phyloP scores from a whole-genome alignment of 2,797 vertebrate species.

The Limnodromus scolopaceus region DNA sequence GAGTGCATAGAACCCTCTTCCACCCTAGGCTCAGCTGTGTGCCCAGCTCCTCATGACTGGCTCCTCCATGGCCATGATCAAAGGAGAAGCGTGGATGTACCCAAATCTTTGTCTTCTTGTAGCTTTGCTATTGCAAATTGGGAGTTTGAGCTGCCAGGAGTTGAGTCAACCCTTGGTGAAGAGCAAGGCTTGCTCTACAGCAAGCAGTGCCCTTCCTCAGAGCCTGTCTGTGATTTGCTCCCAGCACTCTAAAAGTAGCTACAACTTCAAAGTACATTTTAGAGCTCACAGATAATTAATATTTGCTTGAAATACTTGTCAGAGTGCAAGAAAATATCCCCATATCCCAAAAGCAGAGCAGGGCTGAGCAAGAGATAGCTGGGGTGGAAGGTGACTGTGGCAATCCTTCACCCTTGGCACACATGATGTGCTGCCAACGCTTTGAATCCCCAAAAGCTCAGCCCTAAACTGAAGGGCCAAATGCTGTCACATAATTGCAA shows the following conservation, averaged over 20 bases:
- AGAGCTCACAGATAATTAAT: not conserved
- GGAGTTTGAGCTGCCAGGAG: not conserved
- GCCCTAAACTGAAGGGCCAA: not conserved
- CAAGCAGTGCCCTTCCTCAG: not conserved
- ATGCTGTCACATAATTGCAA: not conserved
- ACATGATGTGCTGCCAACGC: accelerated
- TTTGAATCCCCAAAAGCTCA: not conserved
- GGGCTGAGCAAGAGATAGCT: not conserved
- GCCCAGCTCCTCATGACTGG: not conserved
- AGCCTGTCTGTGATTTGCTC: not conserved
- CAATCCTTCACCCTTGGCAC: not conserved
- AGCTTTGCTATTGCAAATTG: not conserved
- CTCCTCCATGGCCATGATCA: not conserved
- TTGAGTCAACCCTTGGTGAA: not conserved
- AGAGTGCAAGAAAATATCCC: not conserved
- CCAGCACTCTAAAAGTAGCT: not conserved
- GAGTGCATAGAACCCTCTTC: not conserved
- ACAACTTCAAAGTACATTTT: not conserved
- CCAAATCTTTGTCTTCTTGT: not conserved
- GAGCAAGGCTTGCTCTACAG: not conserved
- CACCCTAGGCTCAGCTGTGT: not conserved
- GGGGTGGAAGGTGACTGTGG: not conserved
- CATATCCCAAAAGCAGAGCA: not conserved
- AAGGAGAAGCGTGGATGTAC: not conserved
- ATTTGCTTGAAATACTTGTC: not conserved